Evolutionary conservation across 2,797 vertebrate species (phyloP).

Genomic region (Neolamprologus multifasciatus): DNA sequence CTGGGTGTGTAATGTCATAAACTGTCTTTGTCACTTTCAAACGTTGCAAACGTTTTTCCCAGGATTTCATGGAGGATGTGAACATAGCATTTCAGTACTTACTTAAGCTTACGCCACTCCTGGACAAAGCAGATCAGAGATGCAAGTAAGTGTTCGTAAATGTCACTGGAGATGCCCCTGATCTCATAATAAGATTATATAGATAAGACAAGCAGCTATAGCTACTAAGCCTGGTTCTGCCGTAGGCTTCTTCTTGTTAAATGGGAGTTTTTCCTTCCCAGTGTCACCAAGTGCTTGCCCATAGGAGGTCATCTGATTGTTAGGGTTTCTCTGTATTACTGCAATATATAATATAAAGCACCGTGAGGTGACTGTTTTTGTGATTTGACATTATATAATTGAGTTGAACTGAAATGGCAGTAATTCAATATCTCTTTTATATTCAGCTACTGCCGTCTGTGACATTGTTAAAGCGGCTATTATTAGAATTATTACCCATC

Average conservation of each 20-base stretch:
- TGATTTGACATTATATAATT: background rate
- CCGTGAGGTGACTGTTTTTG: background rate
- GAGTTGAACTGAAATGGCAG: background rate
- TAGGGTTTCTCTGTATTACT: background rate
- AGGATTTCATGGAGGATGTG: constrained; percentile 96
- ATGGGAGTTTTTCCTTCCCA: background rate
- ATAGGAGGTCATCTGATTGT: background rate
- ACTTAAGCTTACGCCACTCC: constrained; percentile 89
- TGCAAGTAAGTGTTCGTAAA: constrained; percentile 84
- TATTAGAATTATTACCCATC: background rate
- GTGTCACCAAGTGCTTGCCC: background rate
- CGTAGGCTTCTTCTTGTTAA: background rate
- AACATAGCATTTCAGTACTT: constrained; percentile 91
- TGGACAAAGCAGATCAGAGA: constrained; percentile 96
- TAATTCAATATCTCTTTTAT: background rate
- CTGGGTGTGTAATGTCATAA: background rate
- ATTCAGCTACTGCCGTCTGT: background rate
- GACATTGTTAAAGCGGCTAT: background rate
- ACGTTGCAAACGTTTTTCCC: background rate
- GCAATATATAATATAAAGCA: background rate
- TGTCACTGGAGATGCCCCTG: background rate
- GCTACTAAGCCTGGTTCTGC: background rate
- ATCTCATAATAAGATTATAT: background rate
- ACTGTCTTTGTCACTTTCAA: background rate
- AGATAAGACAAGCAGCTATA: background rate